These are phyloP conservation scores for Poicephalus meyeri DNA, from an alignment of 2,113 vertebrate genomes.

Conservation along the genomic window DNA sequence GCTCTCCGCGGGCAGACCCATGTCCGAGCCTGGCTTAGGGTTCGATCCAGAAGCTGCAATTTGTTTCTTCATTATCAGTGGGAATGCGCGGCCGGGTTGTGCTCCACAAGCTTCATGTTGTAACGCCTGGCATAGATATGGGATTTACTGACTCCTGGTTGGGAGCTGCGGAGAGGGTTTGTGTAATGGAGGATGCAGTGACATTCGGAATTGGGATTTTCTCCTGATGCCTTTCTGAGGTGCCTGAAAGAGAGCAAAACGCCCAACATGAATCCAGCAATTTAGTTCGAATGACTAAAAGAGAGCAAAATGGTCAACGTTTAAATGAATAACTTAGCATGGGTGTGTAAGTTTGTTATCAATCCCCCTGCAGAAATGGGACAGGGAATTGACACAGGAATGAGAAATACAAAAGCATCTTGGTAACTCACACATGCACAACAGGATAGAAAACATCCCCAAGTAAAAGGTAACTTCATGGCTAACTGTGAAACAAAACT, in stretches of 20 bases:
- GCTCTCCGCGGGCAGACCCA: neutral
- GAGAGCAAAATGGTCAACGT: neutral
- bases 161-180: neutral
- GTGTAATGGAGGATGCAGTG: neutral
- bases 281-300: neutral
- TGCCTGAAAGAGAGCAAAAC: neutral
- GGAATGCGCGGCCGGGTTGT: neutral
- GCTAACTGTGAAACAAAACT: neutral
- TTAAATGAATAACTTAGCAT: neutral
- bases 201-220: neutral
- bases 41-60: neutral
- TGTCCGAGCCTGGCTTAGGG: neutral
- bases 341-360: neutral
- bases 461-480: neutral
- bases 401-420: neutral
- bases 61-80: neutral
- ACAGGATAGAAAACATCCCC: neutral
- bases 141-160: neutral
- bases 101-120: neutral
- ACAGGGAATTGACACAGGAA: neutral
- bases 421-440: neutral
- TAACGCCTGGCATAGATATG: neutral
- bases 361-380: neutral
- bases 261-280: neutral
- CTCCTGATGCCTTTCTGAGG: neutral